Conservation (phyloP, 2,113 vertebrate genomes). For the Machaerirhynchus nigripectus region DNA sequence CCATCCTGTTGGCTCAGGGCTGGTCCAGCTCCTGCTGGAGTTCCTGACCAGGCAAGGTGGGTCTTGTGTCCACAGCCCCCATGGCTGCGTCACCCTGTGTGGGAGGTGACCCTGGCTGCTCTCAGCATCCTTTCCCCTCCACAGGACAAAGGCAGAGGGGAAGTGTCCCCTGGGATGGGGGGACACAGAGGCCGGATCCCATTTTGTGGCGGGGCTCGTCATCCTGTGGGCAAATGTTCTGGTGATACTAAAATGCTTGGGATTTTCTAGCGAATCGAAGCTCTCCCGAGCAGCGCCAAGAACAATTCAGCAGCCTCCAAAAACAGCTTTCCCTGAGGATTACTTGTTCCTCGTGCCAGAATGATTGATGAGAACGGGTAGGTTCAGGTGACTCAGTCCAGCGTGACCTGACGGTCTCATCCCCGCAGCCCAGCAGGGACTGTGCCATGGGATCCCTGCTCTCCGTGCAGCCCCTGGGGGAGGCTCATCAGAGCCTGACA, state of each 20-base stretch:
- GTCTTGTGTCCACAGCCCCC: neutral
- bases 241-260: neutral
- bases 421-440: rapidly evolving
- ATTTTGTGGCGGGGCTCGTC: rapidly evolving
- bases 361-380: neutral
- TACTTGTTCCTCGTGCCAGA: conserved; percentile 1
- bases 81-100: rapidly evolving
- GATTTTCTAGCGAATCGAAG: conserved; percentile 19
- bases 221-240: neutral
- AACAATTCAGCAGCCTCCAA: conserved; percentile 53
- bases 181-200: neutral
- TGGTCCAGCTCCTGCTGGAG: neutral
- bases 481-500: neutral
- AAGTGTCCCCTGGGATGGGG: neutral
- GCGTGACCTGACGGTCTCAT: neutral
- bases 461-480: neutral
- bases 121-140: neutral
- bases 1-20: neutral
- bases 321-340: conserved; percentile 38
- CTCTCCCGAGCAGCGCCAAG: conserved; percentile 5
- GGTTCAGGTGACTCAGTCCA: conserved; percentile 26
- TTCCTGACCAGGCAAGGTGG: neutral
- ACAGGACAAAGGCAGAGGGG: rapidly evolving
- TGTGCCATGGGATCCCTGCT: neutral
- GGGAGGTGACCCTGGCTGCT: neutral